These are phyloP conservation scores for Glaucopsyche alexis DNA, from an alignment of 2,888 invertebrate species.

Conservation along the genomic window DNA sequence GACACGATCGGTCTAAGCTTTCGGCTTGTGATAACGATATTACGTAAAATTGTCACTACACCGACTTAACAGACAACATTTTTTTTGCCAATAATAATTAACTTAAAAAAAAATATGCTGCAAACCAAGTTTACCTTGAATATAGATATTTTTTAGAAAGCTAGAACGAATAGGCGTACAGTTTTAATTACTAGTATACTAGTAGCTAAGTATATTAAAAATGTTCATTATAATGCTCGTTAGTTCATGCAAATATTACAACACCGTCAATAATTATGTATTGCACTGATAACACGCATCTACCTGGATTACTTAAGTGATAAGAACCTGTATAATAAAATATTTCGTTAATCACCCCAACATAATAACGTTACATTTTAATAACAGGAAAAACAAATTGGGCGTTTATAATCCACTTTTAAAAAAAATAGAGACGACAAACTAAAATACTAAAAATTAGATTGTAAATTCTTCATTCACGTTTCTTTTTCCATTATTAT, in stretches of 20 bases:
- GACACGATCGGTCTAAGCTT: too few species aligned
- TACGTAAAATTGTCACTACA: too few species aligned
- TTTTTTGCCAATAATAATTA: too few species aligned
- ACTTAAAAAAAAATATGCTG: too few species aligned
- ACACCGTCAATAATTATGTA: slow-evolving; percentile 5
- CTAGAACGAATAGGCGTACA: not conserved
- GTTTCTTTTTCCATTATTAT: too few species aligned
- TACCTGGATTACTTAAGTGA: not conserved
- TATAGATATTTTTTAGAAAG: not conserved
- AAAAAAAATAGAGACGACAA: too few species aligned
- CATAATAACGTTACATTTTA: not conserved
- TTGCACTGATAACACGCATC: slow-evolving; percentile 1
- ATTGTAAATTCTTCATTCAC: too few species aligned
- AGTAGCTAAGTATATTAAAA: not conserved
- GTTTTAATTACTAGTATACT: not conserved
- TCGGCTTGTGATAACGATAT: too few species aligned
- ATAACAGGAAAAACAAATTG: not conserved
- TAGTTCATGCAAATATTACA: not conserved
- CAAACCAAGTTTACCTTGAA: not conserved
- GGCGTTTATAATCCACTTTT: too few species aligned
- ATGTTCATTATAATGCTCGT: not conserved
- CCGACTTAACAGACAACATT: too few species aligned
- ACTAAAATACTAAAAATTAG: too few species aligned
- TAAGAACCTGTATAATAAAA: not conserved
- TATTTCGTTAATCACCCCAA: slow-evolving; percentile 45